phyloP scores from a whole-genome alignment of 2,797 vertebrate species.

The Furcifer pardalis region DNA sequence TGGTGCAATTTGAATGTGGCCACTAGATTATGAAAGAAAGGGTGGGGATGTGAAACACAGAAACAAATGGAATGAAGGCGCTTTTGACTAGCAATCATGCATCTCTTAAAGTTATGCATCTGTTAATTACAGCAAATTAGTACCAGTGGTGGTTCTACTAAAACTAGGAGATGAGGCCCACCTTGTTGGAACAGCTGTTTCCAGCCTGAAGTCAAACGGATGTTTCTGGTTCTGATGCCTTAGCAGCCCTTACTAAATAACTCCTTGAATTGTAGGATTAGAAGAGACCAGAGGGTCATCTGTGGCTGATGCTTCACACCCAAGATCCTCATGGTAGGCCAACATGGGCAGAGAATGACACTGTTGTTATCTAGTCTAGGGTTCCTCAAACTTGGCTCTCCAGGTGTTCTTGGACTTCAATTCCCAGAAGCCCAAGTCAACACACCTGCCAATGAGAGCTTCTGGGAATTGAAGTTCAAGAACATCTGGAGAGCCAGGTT shows the following conservation, averaged over 20 bases:
- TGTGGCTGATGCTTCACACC: no score
- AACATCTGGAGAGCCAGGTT: no score
- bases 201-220: neutral
- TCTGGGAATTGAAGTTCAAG: no score
- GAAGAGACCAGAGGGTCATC: no score
- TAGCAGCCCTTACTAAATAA: no score
- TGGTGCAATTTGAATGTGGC: constrained; percentile 88
- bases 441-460: no score
- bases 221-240: no score
- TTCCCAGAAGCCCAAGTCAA: no score
- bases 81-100: neutral
- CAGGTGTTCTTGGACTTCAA: no score
- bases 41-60: neutral
- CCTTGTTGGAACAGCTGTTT: neutral
- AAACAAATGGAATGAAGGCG: neutral
- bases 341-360: neutral
- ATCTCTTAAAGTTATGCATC: neutral
- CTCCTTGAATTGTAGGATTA: no score
- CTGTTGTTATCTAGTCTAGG: neutral
- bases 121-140: no score
- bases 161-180: neutral
- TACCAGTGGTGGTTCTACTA: neutral
- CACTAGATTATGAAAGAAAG: constrained; percentile 70
- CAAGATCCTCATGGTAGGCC: neutral
- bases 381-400: no score